Base-by-base conservation (phyloP, 2,888 invertebrate genomes). In the Aphodius sticticus region DNA sequence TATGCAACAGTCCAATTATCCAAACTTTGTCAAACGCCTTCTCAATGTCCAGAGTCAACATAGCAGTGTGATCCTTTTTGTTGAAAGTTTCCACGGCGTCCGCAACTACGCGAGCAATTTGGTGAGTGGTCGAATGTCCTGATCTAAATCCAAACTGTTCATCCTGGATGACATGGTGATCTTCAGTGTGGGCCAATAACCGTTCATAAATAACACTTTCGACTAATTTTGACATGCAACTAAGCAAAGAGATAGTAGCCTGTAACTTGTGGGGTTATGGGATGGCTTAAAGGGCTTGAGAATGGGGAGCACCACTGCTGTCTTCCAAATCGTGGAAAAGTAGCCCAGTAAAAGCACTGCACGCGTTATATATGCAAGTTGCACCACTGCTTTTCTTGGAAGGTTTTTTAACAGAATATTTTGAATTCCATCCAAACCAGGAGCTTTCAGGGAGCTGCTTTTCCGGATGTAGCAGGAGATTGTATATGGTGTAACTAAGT, bases 81-180 rank as follows among this genome's bases (percentile, higher is more conserved):
- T 84, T 83, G 14, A 86, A 84, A 16, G 83, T 84, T 6, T 82
- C 71, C 1, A 82, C 79, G 12, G 85, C 82, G 26, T 82, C 15
- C 75, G 85, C 82, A 6, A 82, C 80, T 6, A 88, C 82, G 77
- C 85, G 80, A 0, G 83, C 76, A 4, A 86, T 78, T 78, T 87
- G 87, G 37, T 84, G 84, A 9, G 81, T 82, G 3, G 87, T 87
- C 2, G 84, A 85, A 78, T 86, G 86, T 3, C 79, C 79, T 12
- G 77, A 69, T 69, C 86, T 77, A 80, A 87, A 87, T 4, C 86
- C 86, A 77, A 86, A 86, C 82, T 87, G 86, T n/a, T 85, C 80
- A 4, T 77, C 16, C 6, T 85, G 83, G 15, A 86, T 71, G 16
- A 81, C 14, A 15, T 78, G 76, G 16, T 78, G 70, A 5, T 36